Base-by-base conservation (phyloP, 2,797 vertebrate genomes). In the Sciurus carolinensis region DNA sequence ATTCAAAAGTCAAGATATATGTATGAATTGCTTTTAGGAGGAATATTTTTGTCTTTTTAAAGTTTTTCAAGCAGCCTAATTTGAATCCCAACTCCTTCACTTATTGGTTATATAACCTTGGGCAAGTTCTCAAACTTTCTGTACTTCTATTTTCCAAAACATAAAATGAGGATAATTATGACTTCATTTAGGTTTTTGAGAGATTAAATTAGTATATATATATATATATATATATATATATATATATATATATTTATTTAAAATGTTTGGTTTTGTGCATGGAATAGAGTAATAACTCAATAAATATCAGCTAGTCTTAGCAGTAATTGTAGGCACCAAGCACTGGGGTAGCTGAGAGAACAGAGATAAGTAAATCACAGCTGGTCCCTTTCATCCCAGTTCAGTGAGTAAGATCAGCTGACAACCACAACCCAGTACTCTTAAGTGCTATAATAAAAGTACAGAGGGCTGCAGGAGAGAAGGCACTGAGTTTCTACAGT, bases 81-180 rank as follows among this genome's bases (percentile, higher is more conserved):
- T 52, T 52, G 88, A 90, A 92, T 81, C 54, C 47, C 81, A 12
- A 90, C 47, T 77, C 62, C 11, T 42, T 24, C 77, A n/a, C 30
- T 62, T 75, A 86, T 18, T 72, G 72, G 57, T 57, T 75, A 17
- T 28, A 26, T n/a, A 7, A 80, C 36, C 36, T 50, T 57, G 15
- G 62, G 26, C 67, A 88, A 90, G 47, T 54, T 87, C 85, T 72
- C 84, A 50, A 85, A n/a, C 26, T 52, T 76, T 87, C 87, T 64
- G 42, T 44, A 39, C 73, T 90, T 95, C 67, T 9, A 1, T 85
- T 94, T 92, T 79, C 69, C 80, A 92, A 94, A 91, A 75, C 28
- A 39, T 10, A 84, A 52, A 95, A 87, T 18, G 3, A 82, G 17
- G 26, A 85, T 79, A 71, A 57, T 82, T 67, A 67, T n/a, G 64